phyloP scores from a whole-genome alignment of 2,113 vertebrate genomes.

The Halichoeres trimaculatus region DNA sequence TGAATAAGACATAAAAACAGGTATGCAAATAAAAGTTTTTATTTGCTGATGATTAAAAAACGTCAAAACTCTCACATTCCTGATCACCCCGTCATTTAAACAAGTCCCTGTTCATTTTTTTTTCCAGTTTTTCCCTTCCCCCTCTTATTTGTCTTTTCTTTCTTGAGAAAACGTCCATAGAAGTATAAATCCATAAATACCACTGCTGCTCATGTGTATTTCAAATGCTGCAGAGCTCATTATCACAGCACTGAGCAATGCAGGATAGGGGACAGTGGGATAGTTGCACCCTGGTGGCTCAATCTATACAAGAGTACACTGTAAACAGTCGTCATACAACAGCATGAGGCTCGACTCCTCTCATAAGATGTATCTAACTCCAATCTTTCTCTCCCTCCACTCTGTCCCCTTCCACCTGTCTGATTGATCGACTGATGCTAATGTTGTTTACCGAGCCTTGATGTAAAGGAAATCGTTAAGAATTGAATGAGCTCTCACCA shows the following conservation, averaged over 20 bases:
- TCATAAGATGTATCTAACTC: slow-evolving; percentile 2
- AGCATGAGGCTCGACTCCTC: neutral
- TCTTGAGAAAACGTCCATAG: neutral
- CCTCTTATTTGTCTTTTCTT: too few relatives aligned
- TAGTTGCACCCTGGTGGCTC: slow-evolving; percentile 4
- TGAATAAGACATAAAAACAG: too few relatives aligned
- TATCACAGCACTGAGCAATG: slow-evolving; percentile 2
- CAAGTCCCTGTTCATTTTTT: neutral
- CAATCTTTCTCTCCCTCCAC: neutral
- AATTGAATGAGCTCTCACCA: slow-evolving; percentile 12
- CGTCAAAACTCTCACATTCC: too few relatives aligned
- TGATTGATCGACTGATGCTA: slow-evolving; percentile 18
- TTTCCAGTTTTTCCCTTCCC: neutral
- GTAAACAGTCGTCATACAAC: neutral
- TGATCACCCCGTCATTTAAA: too few relatives aligned
- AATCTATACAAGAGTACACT: neutral
- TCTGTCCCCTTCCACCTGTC: slow-evolving; percentile 1
- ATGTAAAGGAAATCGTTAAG: slow-evolving; percentile 30
- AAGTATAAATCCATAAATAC: slow-evolving; percentile 5
- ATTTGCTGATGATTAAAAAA: too few relatives aligned
- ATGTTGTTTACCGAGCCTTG: slow-evolving; percentile 18
- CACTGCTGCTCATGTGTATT: neutral
- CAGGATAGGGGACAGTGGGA: neutral
- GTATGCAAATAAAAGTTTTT: too few relatives aligned
- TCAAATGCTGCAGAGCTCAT: slow-evolving; percentile 22